A percentile compares a stretch with the other conserved stretches of the same genome.
Conservation (phyloP, 2,113 vertebrate species). For the Pomatorhinus ruficollis region DNA sequence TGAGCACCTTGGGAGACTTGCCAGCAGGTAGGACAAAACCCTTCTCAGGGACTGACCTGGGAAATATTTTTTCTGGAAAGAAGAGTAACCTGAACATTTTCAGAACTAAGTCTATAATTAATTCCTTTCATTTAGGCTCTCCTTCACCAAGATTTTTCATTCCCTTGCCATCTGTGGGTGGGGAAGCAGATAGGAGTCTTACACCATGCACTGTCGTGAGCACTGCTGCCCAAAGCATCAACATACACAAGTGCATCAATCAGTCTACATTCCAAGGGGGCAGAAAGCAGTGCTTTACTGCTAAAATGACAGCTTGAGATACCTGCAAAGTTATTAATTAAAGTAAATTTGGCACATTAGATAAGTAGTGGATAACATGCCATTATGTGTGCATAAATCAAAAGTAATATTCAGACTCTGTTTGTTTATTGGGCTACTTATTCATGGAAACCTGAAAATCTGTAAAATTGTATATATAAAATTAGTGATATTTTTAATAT, state of each 20-base stretch:
- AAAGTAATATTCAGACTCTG: neutral
- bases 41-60: neutral
- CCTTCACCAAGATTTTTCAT: neutral
- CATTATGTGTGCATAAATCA: neutral
- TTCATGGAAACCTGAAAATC: neutral
- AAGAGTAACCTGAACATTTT: neutral
- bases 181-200: neutral
- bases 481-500: neutral
- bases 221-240: neutral
- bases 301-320: neutral
- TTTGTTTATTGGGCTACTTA: neutral
- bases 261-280: neutral
- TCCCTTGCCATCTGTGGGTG: neutral
- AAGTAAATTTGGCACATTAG: neutral
- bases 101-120: neutral
- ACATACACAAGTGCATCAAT: neutral
- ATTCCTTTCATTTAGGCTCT: neutral
- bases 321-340: neutral
- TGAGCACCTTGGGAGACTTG: neutral
- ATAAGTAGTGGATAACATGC: neutral
- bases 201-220: fast-evolving
- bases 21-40: neutral
- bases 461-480: neutral
- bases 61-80: neutral
- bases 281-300: neutral